A percentile compares a stretch with the other conserved stretches of the same genome.
Evolutionary conservation across 2,113 vertebrate species (phyloP).

Genomic region (Elgaria multicarinata): DNA sequence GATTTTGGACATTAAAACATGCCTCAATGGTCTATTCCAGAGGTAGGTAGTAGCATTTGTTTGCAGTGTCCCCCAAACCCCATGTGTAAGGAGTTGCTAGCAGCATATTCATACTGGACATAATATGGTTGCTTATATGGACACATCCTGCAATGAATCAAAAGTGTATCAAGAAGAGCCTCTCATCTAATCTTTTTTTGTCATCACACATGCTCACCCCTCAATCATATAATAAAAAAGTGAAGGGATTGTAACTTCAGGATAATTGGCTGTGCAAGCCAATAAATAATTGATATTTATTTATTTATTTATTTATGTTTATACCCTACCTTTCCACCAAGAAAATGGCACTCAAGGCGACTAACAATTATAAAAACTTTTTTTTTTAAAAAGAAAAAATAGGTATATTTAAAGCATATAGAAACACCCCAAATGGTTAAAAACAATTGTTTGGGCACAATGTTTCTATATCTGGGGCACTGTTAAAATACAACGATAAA

Average conservation of each 20-base stretch:
- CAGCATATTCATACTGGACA: neutral
- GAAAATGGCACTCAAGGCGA: too few species aligned
- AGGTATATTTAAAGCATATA: too few species aligned
- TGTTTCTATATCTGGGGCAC: neutral
- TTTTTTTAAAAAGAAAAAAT: too few species aligned
- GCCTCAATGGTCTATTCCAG: neutral
- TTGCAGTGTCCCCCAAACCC: neutral
- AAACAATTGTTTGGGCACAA: neutral
- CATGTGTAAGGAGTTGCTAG: neutral
- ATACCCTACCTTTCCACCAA: too few species aligned
- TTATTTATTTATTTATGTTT: too few species aligned
- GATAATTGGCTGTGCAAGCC: neutral
- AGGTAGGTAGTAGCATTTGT: neutral
- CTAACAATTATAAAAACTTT: too few species aligned
- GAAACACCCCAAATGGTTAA: neutral
- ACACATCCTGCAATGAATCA: neutral
- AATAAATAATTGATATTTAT: neutral
- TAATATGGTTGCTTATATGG: neutral
- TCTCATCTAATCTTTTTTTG: neutral
- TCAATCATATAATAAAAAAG: neutral
- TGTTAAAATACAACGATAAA: neutral
- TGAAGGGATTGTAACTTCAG: neutral
- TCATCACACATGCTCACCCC: neutral
- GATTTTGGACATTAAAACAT: neutral
- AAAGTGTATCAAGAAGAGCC: neutral